Evolutionary conservation across 2,113 vertebrate species (phyloP).

Genomic region (Ptilorrhoa leucosticta): DNA sequence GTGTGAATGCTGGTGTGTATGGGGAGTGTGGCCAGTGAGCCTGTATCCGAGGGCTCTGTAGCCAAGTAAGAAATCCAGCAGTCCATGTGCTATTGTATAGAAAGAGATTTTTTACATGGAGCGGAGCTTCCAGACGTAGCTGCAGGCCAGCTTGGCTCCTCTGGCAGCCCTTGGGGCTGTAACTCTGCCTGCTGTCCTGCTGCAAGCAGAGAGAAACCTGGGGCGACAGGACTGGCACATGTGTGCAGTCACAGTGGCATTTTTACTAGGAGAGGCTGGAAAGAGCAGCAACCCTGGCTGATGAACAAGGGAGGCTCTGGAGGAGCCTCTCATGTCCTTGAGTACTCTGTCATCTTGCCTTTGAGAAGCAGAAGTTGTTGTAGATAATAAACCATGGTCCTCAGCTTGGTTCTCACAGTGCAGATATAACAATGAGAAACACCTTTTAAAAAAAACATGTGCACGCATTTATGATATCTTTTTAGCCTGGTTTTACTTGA

Average conservation of each 20-base stretch:
- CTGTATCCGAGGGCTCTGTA: not conserved
- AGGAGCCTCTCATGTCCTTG: not conserved
- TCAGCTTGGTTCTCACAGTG: not conserved
- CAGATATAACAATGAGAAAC: not conserved
- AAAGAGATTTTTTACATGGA: no score
- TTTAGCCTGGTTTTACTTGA: not conserved
- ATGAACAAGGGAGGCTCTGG: not conserved
- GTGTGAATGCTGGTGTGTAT: not conserved
- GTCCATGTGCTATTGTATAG: not conserved
- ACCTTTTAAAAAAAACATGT: not conserved
- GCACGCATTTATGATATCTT: not conserved
- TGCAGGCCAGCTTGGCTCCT: not conserved
- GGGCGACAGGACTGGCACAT: no score
- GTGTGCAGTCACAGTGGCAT: rapidly evolving
- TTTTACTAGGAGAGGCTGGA: not conserved
- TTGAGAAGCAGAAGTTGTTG: not conserved
- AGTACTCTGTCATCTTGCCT: rapidly evolving
- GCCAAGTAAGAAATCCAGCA: not conserved
- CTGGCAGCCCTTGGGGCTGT: not conserved
- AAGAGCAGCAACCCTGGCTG: not conserved
- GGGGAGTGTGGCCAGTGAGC: not conserved
- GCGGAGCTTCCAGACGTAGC: rapidly evolving
- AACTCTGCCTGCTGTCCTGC: not conserved
- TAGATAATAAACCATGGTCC: not conserved
- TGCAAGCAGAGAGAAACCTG: not conserved